Evolutionary conservation across 1,140 invertebrate species (phyloP), one percentile per base, ranked within the genome.

Genomic region (Venturia canescens): DNA sequence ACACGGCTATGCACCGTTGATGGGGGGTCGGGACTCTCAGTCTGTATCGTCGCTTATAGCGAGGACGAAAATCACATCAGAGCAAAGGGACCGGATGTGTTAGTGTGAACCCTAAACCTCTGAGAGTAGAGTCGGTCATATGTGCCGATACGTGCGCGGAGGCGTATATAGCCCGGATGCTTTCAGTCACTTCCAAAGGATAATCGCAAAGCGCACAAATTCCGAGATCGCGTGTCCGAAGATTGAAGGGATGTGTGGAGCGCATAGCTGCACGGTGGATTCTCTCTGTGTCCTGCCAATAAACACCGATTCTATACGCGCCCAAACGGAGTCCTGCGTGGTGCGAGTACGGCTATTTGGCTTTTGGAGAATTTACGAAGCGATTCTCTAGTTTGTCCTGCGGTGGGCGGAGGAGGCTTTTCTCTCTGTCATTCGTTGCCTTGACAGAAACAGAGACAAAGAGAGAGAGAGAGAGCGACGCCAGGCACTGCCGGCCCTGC

Each of bases 1-100:
- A 83, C 79, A 79, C 67, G 76, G 79, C 78, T 78, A 83, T 80
- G 79, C 75, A 78, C 72, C 81, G 60, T 29, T 27, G 63, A 44
- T 50, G 38, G 27, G 27, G 21, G 38, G 18, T 44, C 57, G 4
- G 1, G 4, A 3, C 23, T 74, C 26, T 48, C 5, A n/a, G 48
- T 74, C 27, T 74, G 34, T 66, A 66, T 66, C 23, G 29, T 44
- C 27, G 29, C 50, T 76, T 11, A 76, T 29, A 76, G 50, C 74
- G 7, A 11, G 34, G 2, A 44, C 70, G 4, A 66, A 66, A 66
- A 48, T 72, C 70, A 38, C 70, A 72, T 72, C 70, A 72, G 48
- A 11, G 26, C 60, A 66, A 23, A 66, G 60, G 60, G 60, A 66
- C 60, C 27, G 1, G 21, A n/a, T 13, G 60, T 27, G 27, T 66